Percentiles rank a stretch among this genome's conserved stretches.
Evolutionary conservation across 2,888 invertebrate genomes (phyloP).

Genomic region (Microplitis manilae): DNA sequence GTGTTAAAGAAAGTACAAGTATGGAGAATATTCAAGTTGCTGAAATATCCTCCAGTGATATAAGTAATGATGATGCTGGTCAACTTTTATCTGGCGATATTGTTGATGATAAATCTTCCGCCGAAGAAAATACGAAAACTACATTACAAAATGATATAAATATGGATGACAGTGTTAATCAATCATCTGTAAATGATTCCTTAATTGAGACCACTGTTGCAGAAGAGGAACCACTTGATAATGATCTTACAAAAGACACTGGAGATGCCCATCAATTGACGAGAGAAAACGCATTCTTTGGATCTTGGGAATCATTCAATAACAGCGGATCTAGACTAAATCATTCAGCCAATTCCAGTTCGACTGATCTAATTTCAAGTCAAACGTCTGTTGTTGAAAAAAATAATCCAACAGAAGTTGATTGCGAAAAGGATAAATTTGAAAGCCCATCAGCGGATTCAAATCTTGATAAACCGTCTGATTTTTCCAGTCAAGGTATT

Average conservation of each 20-base stretch:
- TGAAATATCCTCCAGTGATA: slow-evolving; percentile 64
- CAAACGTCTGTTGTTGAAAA: neutral
- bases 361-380: neutral
- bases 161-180: neutral
- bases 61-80: slow-evolving; percentile 23
- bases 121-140: neutral
- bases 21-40: slow-evolving; percentile 62
- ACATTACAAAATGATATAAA: neutral
- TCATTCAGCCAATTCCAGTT: neutral
- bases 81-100: slow-evolving; percentile 3
- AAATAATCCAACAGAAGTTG: neutral
- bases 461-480: neutral
- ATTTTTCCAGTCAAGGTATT: neutral
- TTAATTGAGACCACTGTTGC: neutral
- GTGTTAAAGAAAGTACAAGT: slow-evolving; percentile 5
- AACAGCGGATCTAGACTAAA: slow-evolving; percentile 34
- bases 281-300: slow-evolving; percentile 53
- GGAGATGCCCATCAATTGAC: slow-evolving; percentile 34
- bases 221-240: slow-evolving; percentile 12
- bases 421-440: neutral
- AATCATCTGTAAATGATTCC: neutral
- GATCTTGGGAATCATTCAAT: slow-evolving; percentile 50
- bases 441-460: neutral
- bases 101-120: neutral
- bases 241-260: neutral